Conservation (phyloP, 2,888 invertebrate genomes). For the Archips xylosteana region DNA sequence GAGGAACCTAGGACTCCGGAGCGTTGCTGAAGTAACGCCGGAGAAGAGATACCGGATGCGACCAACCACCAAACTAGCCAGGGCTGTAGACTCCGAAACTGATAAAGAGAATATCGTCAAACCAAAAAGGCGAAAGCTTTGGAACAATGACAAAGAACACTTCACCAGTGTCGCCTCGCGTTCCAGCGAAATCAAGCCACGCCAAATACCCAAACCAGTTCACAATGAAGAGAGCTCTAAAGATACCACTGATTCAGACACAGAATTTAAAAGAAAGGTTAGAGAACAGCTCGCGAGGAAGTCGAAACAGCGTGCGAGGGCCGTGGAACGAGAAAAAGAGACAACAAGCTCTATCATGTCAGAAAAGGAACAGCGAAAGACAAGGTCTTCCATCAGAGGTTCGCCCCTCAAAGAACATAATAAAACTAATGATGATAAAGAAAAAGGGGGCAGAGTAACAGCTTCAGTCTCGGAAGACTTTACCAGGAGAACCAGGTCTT, state of each 20-base stretch:
- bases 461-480: not conserved
- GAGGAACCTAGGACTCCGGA: slow-evolving; percentile 19
- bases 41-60: slow-evolving; percentile 39
- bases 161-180: slow-evolving; percentile 20
- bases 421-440: not conserved
- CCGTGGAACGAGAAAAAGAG: not conserved
- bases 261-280: slow-evolving; percentile 15
- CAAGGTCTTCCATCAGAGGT: slow-evolving; percentile 14
- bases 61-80: slow-evolving; percentile 11
- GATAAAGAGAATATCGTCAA: slow-evolving; percentile 14
- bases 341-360: not conserved
- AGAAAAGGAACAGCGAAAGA: not conserved
- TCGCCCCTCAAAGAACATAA: not conserved
- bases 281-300: slow-evolving; percentile 8
- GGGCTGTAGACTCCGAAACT: slow-evolving; percentile 13
- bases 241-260: slow-evolving; percentile 25
- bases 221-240: not conserved
- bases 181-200: slow-evolving; percentile 15
- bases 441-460: not conserved
- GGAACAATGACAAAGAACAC: slow-evolving; percentile 25
- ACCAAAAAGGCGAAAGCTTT: slow-evolving; percentile 24
- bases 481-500: not conserved
- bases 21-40: slow-evolving; percentile 43
- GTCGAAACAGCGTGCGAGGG: not conserved
- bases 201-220: slow-evolving; percentile 2